phyloP scores from a whole-genome alignment of 2,888 invertebrate species.

The Chloromyia formosa region DNA sequence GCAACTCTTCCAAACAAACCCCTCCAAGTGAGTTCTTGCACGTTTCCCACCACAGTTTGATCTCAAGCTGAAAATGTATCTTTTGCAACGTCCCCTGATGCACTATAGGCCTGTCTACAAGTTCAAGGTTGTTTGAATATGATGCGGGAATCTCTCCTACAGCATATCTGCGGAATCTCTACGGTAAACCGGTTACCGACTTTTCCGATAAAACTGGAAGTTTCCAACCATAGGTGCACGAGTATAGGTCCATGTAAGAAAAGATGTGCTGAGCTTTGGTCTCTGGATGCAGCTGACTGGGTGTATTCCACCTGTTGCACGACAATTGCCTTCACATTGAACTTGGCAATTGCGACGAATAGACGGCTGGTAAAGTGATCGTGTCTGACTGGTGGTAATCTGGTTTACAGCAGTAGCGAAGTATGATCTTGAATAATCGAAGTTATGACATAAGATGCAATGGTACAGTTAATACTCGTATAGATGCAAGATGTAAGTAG shows the following conservation, averaged over 20 bases:
- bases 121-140: constrained; percentile 24
- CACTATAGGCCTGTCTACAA: neutral
- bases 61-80: too few species aligned
- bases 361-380: too few species aligned
- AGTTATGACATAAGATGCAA: too few species aligned
- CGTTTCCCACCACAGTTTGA: too few species aligned
- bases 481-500: neutral
- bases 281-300: neutral
- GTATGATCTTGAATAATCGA: too few species aligned
- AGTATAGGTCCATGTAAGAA: constrained; percentile 12
- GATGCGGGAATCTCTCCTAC: constrained; percentile 1
- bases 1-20: too few species aligned
- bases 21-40: too few species aligned
- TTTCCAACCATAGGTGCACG: neutral
- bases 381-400: too few species aligned
- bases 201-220: too few species aligned
- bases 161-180: neutral
- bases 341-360: neutral
- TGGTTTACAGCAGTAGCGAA: too few species aligned
- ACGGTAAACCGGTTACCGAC: constrained; percentile 1
- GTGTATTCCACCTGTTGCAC: constrained; percentile 1
- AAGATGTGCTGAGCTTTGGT: neutral
- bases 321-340: constrained; percentile 30
- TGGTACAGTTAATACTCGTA: neutral
- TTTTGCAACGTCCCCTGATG: too few species aligned